Percentiles rank a stretch among this genome's conserved stretches.
phyloP scores from a whole-genome alignment of 2,797 vertebrate genomes.

The Coregonus sp. region DNA sequence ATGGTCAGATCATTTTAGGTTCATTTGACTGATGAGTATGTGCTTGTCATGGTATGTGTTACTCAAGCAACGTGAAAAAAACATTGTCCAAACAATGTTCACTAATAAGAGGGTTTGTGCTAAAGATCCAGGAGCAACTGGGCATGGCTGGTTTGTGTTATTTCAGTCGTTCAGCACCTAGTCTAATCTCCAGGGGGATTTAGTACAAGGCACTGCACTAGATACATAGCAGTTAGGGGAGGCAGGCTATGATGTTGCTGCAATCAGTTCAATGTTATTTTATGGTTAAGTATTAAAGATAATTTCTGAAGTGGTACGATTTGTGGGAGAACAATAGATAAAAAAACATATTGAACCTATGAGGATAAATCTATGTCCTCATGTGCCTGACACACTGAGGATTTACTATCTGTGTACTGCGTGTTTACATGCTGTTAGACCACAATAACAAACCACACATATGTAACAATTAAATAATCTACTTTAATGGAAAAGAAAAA shows the following conservation, averaged over 20 bases:
- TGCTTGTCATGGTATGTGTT: constrained; percentile 36
- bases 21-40: constrained; percentile 25
- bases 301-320: constrained; percentile 17
- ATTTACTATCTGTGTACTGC: constrained; percentile 16
- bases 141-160: constrained; percentile 41
- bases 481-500: constrained; percentile 85
- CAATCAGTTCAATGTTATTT: constrained; percentile 14
- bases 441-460: constrained; percentile 33
- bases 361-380: constrained; percentile 30
- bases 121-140: constrained; percentile 38
- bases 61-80: constrained; percentile 28
- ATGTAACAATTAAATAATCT: constrained; percentile 82
- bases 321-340: constrained; percentile 9
- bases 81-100: constrained; percentile 34
- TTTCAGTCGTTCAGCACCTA: constrained; percentile 35
- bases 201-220: constrained; percentile 35
- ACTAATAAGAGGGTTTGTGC: constrained; percentile 36
- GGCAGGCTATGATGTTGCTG: constrained; percentile 6
- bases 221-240: constrained; percentile 31
- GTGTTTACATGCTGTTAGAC: constrained; percentile 14
- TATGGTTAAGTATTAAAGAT: constrained; percentile 2
- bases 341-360: background rate
- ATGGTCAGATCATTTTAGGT: constrained; percentile 1
- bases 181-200: constrained; percentile 49
- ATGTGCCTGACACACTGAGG: constrained; percentile 15